Evolutionary conservation across 2,797 vertebrate species (phyloP).

Genomic region (Silurus aristotelis): DNA sequence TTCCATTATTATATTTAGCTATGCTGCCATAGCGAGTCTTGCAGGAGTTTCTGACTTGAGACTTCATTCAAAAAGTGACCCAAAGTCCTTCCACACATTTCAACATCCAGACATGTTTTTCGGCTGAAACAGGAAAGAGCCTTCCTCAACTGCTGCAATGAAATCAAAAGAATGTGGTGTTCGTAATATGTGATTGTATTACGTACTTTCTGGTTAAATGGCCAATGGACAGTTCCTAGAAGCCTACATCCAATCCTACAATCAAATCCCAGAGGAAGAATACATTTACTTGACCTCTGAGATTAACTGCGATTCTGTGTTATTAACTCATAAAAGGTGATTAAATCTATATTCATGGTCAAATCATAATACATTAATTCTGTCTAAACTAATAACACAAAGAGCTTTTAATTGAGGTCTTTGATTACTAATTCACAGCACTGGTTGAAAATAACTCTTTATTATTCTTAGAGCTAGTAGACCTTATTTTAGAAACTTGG

Average conservation of each 20-base stretch:
- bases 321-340: neutral
- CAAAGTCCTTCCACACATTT: neutral
- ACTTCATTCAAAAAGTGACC: too few relatives aligned
- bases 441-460: neutral
- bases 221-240: too few relatives aligned
- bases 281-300: too few relatives aligned
- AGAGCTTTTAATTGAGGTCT: neutral
- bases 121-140: neutral
- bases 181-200: neutral
- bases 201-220: too few relatives aligned
- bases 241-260: neutral
- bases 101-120: too few relatives aligned
- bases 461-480: neutral
- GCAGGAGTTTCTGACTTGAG: too few relatives aligned
- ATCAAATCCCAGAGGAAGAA: neutral
- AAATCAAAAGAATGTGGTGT: neutral
- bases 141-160: neutral
- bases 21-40: too few relatives aligned
- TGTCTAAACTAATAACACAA: neutral
- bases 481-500: neutral
- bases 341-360: neutral
- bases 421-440: conserved; percentile 11
- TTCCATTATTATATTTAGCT: too few relatives aligned
- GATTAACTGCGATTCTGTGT: neutral
- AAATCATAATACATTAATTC: neutral